phyloP scores from a whole-genome alignment of 1,140 invertebrate genomes.

The Carposina sasakii region DNA sequence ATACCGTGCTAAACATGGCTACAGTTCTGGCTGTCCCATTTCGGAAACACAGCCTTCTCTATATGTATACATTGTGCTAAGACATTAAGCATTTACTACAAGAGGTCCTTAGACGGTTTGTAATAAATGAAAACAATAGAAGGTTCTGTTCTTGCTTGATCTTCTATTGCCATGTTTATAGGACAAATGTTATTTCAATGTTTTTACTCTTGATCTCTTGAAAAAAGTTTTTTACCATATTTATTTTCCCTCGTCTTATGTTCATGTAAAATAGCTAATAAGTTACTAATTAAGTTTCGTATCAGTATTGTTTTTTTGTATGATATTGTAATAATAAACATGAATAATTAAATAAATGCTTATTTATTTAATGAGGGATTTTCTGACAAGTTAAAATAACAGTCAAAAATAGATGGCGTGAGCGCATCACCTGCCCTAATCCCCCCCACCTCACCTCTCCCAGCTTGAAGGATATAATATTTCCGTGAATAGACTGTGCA shows the following conservation, averaged over 20 bases:
- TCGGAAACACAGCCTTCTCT: background rate
- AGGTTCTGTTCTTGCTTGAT: background rate
- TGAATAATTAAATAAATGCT: background rate
- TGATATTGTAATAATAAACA: background rate
- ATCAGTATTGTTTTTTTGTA: background rate
- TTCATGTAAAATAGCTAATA: background rate
- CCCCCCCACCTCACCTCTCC: no score
- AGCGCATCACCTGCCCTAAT: no score
- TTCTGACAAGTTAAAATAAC: no score
- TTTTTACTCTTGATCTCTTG: background rate
- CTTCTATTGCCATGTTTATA: background rate
- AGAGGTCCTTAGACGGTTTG: background rate
- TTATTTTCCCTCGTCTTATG: background rate
- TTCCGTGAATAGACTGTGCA: no score
- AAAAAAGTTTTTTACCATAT: background rate
- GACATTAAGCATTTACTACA: background rate
- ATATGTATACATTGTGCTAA: background rate
- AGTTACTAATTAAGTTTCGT: background rate
- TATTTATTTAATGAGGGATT: no score
- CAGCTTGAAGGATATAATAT: no score
- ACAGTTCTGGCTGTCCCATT: no score
- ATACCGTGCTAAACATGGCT: no score
- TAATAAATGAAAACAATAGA: background rate
- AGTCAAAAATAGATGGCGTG: no score
- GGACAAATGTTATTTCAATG: background rate